A percentile compares a stretch with the other conserved stretches of the same genome.
Conservation (phyloP, 2,888 invertebrate species). For the Malacosoma neustria region DNA sequence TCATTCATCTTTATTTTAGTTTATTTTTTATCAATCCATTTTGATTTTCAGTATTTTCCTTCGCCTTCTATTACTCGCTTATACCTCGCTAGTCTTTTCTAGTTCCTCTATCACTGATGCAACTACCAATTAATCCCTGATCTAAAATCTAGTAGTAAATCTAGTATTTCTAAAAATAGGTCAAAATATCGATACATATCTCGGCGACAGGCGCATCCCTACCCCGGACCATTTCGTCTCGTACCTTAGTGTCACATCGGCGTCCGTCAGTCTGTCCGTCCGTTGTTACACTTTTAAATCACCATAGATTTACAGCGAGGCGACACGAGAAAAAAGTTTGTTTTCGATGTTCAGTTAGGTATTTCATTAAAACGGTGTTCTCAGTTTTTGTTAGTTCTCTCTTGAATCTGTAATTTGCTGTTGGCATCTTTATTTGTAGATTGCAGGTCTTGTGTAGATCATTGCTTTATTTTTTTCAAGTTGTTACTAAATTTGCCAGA, state of each 20-base stretch:
- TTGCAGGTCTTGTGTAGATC: too few relatives aligned
- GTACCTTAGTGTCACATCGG: conserved; percentile 25
- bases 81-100: too few relatives aligned
- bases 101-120: too few relatives aligned
- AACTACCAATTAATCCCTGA: too few relatives aligned
- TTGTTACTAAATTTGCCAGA: too few relatives aligned
- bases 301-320: neutral
- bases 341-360: neutral
- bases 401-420: neutral
- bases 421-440: neutral
- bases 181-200: neutral
- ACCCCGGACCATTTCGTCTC: conserved; percentile 4
- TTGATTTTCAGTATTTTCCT: too few relatives aligned
- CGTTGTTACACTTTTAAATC: conserved; percentile 18
- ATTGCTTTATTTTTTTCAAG: too few relatives aligned
- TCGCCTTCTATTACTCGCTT: too few relatives aligned
- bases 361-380: conserved; percentile 1
- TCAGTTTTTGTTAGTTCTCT: neutral
- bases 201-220: neutral
- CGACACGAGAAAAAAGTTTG: neutral
- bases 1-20: too few relatives aligned
- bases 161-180: too few relatives aligned
- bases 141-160: too few relatives aligned
- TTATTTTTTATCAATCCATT: too few relatives aligned
- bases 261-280: conserved; percentile 24